Conservation (phyloP, 2,888 invertebrate genomes). For the Cosmopolites sordidus region DNA sequence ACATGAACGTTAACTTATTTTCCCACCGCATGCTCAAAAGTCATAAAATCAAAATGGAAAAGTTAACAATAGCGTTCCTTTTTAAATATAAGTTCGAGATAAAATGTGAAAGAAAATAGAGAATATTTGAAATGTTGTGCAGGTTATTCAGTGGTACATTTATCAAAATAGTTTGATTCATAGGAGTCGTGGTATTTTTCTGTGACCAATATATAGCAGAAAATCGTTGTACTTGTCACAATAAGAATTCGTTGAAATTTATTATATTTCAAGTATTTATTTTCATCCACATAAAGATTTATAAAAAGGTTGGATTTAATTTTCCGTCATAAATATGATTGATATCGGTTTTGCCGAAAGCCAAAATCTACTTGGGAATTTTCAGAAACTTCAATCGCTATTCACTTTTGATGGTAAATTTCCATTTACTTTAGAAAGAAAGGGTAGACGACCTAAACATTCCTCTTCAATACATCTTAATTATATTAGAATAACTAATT, state of each 20-base stretch:
- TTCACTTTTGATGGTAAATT: slow-evolving; percentile 7
- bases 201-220: slow-evolving; percentile 8
- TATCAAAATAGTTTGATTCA: slow-evolving; percentile 5
- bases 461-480: too few species aligned
- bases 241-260: slow-evolving; percentile 11
- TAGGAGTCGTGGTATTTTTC: slow-evolving; percentile 7
- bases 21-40: too few species aligned
- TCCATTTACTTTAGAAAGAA: slow-evolving; percentile 8
- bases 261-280: slow-evolving; percentile 12
- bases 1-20: too few species aligned
- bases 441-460: slow-evolving; percentile 3
- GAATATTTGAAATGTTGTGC: background rate
- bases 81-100: too few species aligned
- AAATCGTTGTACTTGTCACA: slow-evolving; percentile 7
- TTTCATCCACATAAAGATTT: slow-evolving; percentile 7
- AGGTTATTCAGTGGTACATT: background rate
- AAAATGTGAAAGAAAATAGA: too few species aligned
- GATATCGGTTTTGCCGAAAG: background rate
- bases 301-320: slow-evolving; percentile 10
- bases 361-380: slow-evolving; percentile 3
- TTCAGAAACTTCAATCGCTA: slow-evolving; percentile 6
- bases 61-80: too few species aligned
- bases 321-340: background rate
- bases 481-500: too few species aligned
- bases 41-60: too few species aligned